A percentile compares a stretch with the other conserved stretches of the same genome.
phyloP scores from a whole-genome alignment of 2,797 vertebrate species.

The Gallinago stenura region DNA sequence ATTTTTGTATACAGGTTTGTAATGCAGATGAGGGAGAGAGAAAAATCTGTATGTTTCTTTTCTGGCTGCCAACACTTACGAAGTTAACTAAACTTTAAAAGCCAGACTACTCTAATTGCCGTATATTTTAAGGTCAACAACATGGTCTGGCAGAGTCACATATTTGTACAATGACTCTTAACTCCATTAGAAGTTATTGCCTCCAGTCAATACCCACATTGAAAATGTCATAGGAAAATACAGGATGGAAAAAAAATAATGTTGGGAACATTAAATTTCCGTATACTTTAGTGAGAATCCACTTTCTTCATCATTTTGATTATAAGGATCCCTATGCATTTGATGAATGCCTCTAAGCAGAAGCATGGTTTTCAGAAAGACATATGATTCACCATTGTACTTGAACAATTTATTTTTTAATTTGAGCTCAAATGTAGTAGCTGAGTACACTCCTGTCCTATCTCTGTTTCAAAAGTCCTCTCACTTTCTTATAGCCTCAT shows the following conservation, averaged over 20 bases:
- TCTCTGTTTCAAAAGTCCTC: neutral
- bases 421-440: neutral
- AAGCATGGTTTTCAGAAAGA: neutral
- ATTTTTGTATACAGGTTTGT: neutral
- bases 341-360: neutral
- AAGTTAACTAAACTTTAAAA: neutral
- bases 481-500: neutral
- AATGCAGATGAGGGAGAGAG: neutral
- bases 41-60: neutral
- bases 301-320: neutral
- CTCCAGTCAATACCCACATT: neutral
- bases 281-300: neutral
- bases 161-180: neutral
- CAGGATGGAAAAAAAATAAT: neutral
- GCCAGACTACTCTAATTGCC: neutral
- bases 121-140: neutral
- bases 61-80: neutral
- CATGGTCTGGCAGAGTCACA: neutral
- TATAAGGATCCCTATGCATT: neutral
- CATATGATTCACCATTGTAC: neutral
- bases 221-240: neutral
- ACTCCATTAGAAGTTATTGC: neutral
- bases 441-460: neutral
- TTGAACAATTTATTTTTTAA: neutral
- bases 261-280: neutral